Percentiles rank a stretch among this genome's conserved stretches.
Conservation (phyloP, 2,888 invertebrate species). For the Pheosia gnoma region DNA sequence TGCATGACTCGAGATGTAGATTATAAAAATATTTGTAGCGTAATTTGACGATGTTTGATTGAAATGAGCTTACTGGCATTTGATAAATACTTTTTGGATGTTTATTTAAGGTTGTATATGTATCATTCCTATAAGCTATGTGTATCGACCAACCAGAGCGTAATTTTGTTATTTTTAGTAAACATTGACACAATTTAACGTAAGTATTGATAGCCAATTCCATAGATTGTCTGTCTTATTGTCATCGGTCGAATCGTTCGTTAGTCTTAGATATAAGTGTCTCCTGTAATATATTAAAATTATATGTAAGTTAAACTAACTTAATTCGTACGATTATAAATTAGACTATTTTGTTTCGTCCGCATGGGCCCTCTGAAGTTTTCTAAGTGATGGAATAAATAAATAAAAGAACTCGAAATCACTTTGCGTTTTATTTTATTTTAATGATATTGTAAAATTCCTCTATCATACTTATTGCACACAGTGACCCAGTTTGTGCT, state of each 20-base stretch:
- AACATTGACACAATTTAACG: background rate
- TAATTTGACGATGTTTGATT: constrained; percentile 1
- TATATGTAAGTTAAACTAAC: constrained; percentile 34
- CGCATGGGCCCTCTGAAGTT: constrained; percentile 41
- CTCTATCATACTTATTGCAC: background rate
- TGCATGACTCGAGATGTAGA: constrained; percentile 18
- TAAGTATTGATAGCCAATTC: constrained; percentile 14
- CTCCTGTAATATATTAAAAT: constrained; percentile 41
- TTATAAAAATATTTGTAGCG: constrained; percentile 10
- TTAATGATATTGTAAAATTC: background rate
- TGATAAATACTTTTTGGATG: background rate
- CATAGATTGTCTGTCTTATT: constrained; percentile 27
- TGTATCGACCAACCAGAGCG: constrained; percentile 13
- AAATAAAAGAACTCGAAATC: constrained; percentile 49
- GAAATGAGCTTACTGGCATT: constrained; percentile 6
- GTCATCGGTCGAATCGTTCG: constrained; percentile 20
- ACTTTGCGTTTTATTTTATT: constrained; percentile 26
- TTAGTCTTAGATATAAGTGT: constrained; percentile 32
- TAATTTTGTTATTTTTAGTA: constrained; percentile 11
- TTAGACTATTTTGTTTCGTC: constrained; percentile 28
- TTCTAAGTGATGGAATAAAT: constrained; percentile 53
- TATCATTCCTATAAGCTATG: constrained; percentile 23
- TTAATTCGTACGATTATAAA: constrained; percentile 33
- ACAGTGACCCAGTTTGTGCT: too few species aligned
- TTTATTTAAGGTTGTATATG: constrained; percentile 19